phyloP scores from a whole-genome alignment of 1,140 invertebrate species.

The Mesaphorura yosii region DNA sequence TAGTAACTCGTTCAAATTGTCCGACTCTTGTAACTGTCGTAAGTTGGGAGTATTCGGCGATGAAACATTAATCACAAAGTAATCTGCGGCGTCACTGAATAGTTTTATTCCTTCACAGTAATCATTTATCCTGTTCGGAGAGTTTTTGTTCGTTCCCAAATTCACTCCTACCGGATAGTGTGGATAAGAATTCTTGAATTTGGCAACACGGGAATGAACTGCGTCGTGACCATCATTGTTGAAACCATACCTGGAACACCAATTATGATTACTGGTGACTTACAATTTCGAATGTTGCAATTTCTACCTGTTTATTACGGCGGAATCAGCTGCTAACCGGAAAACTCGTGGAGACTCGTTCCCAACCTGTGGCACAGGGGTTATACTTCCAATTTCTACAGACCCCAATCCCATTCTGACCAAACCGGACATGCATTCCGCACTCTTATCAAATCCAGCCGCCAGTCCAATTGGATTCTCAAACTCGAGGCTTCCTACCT shows the following conservation, averaged over 20 bases:
- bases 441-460: slow-evolving; percentile 97
- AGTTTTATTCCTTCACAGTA: slow-evolving; percentile 65
- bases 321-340: slow-evolving; percentile 66
- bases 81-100: slow-evolving; percentile 66
- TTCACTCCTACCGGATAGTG: slow-evolving; percentile 63
- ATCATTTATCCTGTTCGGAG: slow-evolving; percentile 59
- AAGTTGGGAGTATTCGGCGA: slow-evolving; percentile 88
- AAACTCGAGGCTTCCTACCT: slow-evolving; percentile 58
- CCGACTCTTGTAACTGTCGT: slow-evolving; percentile 65
- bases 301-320: slow-evolving; percentile 74
- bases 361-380: slow-evolving; percentile 79
- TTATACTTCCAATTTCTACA: slow-evolving; percentile 93
- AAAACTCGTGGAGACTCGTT: slow-evolving; percentile 89
- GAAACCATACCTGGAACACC: slow-evolving; percentile 60
- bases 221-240: slow-evolving; percentile 84
- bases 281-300: no score
- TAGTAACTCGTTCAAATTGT: slow-evolving; percentile 60
- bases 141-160: slow-evolving; percentile 88
- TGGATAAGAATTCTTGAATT: slow-evolving; percentile 26
- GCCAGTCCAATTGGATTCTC: slow-evolving; percentile 88
- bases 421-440: slow-evolving; percentile 72
- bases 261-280: slow-evolving; percentile 1
- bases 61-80: slow-evolving; percentile 80
- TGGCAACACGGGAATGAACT: slow-evolving; percentile 51
- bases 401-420: slow-evolving; percentile 83